Evolutionary conservation across 2,888 invertebrate genomes (phyloP), one percentile per base, ranked within the genome.

Genomic region (Malthinus seriepunctatus): DNA sequence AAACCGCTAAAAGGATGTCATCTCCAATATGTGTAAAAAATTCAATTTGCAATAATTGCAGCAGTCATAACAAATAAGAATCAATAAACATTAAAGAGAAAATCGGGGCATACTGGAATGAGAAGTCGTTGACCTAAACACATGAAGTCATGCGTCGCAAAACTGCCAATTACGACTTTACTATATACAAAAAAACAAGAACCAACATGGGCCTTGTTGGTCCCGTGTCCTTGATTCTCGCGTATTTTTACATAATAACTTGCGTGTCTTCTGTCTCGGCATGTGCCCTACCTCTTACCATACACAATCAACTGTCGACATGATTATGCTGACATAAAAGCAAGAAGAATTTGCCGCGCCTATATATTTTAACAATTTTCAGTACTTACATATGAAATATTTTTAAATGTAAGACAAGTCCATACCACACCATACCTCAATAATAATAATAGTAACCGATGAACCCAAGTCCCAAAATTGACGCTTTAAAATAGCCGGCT

Each of bases 261-360:
- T 47, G 14, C 23, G 15, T 39, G 50, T 46, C 46, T 45, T 37
- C 33, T 37, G 52, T 56, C 60, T 60, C 51, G 60, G 33, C 56
- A 39, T 57, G 39, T 42, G 61, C 57, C 62, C 62, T 62, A 62
- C 61, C 61, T 57, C 53, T 49, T 39, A 11, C 51, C 49, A 46
- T 42, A 46, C 32, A 56, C 51, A 46, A 50, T 50, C 23, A 51
- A 55, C 55, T 53, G 53, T 53, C 57, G 47, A 49, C 46, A 45
- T 47, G 33, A 51, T 56, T 56, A 38, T 51, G 52, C 51, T 51
- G 48, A 56, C 53, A 64, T 51, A 58, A 56, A 55, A 63, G 55
- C 57, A 59, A 61, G 60, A 65, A 65, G 67, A 65, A 67, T 65
- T 67, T 63, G 65, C 67, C 67, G 67, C 67, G 62, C 67, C 67